Base-by-base conservation (phyloP, 2,113 vertebrate genomes). In the Malaclemys terrapin region DNA sequence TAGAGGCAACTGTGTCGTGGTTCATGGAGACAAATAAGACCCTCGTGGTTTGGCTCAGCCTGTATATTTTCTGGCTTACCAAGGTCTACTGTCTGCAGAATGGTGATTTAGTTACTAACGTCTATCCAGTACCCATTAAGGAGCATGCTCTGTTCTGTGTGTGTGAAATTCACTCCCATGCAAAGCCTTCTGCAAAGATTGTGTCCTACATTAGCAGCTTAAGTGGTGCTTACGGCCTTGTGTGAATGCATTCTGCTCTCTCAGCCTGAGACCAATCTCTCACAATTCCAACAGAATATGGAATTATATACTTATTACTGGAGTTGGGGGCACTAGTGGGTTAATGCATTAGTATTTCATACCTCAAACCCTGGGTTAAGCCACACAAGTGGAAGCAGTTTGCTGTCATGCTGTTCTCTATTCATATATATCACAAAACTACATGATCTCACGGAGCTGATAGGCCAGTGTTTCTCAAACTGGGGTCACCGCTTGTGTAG, bases 271-370 rank as follows among this genome's bases (percentile, higher is more conserved):
- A 54, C 19, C 49, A 81, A 29, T 81, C 75, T 92, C 42, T 94
- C 59, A n/a, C 93, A 94, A 92, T 96, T 90, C 94, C 88, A n/a
- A 27, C 82, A 95, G 95, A 92, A 96, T 93, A 91, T 56, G 80
- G 25, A 47, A 72, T 72, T 72, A 38, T n/a, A 72, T 38, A 35
- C 35, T 82, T 0, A 1, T 80, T 92, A 93, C 83, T 5, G 57
- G 86, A 85, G 31, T 29, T 10, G 76, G 56, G 79, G 82, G 85
- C 85, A 87, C 90, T 89, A 92, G 78, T 88, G 92, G 93, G 1
- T 4, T 92, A 82, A 95, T 87, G 82, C 89, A 87, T 88, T 42
- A 89, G 54, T 78, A 47, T 93, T 65, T 85, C 45, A 27, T 27
- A 25, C 24, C 75, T 78, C 75, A 78, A 29, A 45, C 24, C 38